Evolutionary conservation across 2,888 invertebrate genomes (phyloP), one percentile per base, ranked within the genome.

Genomic region (Choristoneura rosaceana): DNA sequence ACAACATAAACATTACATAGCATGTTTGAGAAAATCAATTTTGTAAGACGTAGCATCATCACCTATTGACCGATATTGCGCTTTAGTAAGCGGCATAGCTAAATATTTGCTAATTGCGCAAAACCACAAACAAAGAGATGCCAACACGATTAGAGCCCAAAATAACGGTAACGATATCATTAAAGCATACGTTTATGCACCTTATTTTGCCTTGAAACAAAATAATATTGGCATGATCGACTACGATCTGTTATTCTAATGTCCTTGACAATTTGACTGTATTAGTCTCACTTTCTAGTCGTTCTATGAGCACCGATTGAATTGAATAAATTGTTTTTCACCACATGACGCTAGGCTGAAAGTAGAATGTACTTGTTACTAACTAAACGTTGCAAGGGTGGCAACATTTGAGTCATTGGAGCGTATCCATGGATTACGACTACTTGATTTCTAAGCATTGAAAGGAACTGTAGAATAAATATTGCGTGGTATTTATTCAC

Each of bases 41-140:
- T 47, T 47, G 47, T 14, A 47, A 47, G n/a, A n/a, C 10, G 45
- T 47, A 47, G n/a, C 47, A 47, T 47, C 47, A 47, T 45, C 45
- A 47, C 47, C 47, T 41, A 45, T 15, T 33, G 63, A 64, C 38
- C 41, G 33, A 17, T 33, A 61, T 61, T n/a, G 25, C 62, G 45
- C 10, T 38, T 38, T 55, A 14, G 25, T 15, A 50, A 34, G 63
- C 47, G 33, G 50, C n/a, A 34, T 9, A 25, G 17, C 47, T 47
- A 45, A 63, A 50, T 47, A 33, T 64, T 64, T 64, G 34, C 34
- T 64, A 50, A 64, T 64, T 25, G 34, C 64, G 4, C 47, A 34
- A 50, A 47, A 50, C 45, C 14, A 14, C 50, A 15, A 50, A 34
- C 34, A 47, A 14, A 62, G 61, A 64, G 34, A 63, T 43, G 41